These are phyloP conservation scores for Drosophila prostipennis DNA, from an alignment of 2,888 invertebrate species.

Conservation along the genomic window DNA sequence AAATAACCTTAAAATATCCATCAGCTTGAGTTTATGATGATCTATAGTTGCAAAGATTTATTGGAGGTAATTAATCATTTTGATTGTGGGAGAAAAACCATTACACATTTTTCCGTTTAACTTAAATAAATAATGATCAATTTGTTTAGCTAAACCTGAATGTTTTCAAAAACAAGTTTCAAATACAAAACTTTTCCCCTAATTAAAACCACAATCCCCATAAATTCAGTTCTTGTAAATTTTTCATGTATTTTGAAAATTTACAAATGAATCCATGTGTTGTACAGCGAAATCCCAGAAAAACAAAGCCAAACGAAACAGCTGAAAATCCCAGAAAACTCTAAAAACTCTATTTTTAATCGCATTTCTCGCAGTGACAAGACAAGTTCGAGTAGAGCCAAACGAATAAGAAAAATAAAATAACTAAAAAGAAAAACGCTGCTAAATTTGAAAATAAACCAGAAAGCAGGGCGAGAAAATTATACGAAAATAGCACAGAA, in stretches of 20 bases:
- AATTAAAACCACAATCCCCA: not conserved
- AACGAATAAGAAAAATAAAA: conserved; percentile 13
- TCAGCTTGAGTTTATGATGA: not conserved
- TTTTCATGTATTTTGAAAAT: conserved; percentile 1
- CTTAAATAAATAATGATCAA: not conserved
- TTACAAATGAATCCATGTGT: conserved; percentile 13
- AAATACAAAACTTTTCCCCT: not conserved
- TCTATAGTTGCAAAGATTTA: not conserved
- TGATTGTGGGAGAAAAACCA: conserved; percentile 1
- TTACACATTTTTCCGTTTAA: not conserved
- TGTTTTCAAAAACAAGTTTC: not conserved
- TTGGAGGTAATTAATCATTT: conserved; percentile 3
- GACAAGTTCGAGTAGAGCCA: conserved; percentile 67
- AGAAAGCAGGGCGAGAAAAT: conserved; percentile 62
- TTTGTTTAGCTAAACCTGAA: not conserved
- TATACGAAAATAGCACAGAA: conserved; percentile 34
- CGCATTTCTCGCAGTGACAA: conserved; percentile 63
- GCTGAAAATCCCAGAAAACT: conserved; percentile 37
- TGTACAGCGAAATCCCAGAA: conserved; percentile 31
- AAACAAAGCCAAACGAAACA: conserved; percentile 10
- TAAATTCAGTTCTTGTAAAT: not conserved
- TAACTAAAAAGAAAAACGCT: conserved; percentile 16
- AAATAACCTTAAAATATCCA: conserved; percentile 2
- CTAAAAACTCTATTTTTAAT: conserved; percentile 71
- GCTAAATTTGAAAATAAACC: conserved; percentile 67